Evolutionary conservation across 2,888 invertebrate genomes (phyloP).

Genomic region (Caenorhabditis imperialis): DNA sequence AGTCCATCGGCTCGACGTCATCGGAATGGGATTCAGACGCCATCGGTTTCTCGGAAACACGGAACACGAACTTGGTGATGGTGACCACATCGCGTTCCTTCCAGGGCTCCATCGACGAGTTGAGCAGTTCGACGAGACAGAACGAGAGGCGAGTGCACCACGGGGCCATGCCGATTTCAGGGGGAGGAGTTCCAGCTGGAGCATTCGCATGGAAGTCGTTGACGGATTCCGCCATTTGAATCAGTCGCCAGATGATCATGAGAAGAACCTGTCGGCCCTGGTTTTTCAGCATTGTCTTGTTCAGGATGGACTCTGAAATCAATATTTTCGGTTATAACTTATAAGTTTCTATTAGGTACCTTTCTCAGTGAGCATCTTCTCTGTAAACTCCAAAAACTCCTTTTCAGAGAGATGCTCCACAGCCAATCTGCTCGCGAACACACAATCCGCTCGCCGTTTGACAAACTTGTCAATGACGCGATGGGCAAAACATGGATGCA

Average conservation of each 20-base stretch:
- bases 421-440: conserved; percentile 29
- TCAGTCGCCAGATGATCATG: conserved; percentile 9
- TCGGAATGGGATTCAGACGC: background rate
- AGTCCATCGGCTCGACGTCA: conserved; percentile 34
- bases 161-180: conserved; percentile 29
- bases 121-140: conserved; percentile 40
- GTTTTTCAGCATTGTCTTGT: conserved; percentile 14
- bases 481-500: conserved; percentile 21
- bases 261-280: conserved; percentile 26
- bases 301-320: conserved; percentile 12
- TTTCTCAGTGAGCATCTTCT: conserved; percentile 20
- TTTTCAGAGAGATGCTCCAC: conserved; percentile 23
- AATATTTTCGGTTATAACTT: background rate
- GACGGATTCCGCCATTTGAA: conserved; percentile 31
- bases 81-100: conserved; percentile 16
- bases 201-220: background rate
- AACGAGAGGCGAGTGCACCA: conserved; percentile 41
- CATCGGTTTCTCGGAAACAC: conserved; percentile 1
- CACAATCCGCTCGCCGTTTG: conserved; percentile 22
- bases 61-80: conserved; percentile 43
- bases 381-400: conserved; percentile 45
- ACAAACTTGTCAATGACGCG: conserved; percentile 22
- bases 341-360: conserved; percentile 9
- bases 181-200: background rate
- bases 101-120: conserved; percentile 25